Evolutionary conservation across 2,113 vertebrate species (phyloP), one percentile per base, ranked within the genome.

Genomic region (Albula glossodonta): DNA sequence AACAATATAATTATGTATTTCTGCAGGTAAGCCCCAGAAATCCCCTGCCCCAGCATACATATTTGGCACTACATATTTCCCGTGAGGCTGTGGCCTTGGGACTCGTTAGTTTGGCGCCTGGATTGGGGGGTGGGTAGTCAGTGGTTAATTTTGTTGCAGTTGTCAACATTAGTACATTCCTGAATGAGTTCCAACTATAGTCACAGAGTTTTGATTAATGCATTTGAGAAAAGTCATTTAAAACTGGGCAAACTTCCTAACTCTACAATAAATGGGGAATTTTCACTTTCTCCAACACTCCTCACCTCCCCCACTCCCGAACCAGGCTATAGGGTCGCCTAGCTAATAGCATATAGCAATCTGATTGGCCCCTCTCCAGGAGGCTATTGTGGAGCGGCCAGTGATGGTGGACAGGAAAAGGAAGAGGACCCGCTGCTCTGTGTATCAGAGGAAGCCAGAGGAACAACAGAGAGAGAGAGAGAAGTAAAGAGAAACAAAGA

Each of bases 371-470:
- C 17, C 7, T 0, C 48, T 94, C 97, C 97, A 97, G 94, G 86
- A 22, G 87, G 88, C 95, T 95, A 92, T 93, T 96, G 94, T 96
- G 95, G 93, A 94, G 93, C 94, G 92, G 95, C 95, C 93, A 93
- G 94, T 91, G 90, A 91, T 90, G 91, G 89, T 90, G 94, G 92
- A 95, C 97, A 98, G 97, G 97, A 98, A 97, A 97, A 92, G 97
- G 97, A 98, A 97, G 97, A 95, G 95, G 89, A 96, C 93, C 94
- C 93, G 94, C 92, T 95, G 95, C 96, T 95, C 92, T 92, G 93
- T 87, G 93, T 96, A 95, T 95, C 96, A 97, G 94, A 96, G 97
- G 97, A 97, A 98, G 94, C 92, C 87, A 94, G 94, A 93, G 94
- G 93, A 96, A 97, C 96, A 96, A 93, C 94, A 96, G 93, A 90